These are phyloP conservation scores for Chironomus riparius DNA, from an alignment of 2,888 invertebrate genomes.

Conservation along the genomic window DNA sequence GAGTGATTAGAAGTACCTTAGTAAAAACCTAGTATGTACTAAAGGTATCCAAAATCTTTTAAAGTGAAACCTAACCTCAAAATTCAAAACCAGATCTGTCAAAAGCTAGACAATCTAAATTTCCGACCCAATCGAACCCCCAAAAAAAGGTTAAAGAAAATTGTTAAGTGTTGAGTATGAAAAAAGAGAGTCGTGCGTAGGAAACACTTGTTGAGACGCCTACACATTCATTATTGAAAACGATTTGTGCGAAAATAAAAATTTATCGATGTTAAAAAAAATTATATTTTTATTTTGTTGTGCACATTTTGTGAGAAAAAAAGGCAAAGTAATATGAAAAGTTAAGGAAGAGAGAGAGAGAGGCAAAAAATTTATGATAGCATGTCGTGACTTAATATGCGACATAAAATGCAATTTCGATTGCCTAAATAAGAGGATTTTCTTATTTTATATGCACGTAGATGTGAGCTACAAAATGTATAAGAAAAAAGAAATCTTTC, in stretches of 20 bases:
- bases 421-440: background rate
- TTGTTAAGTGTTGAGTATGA: background rate
- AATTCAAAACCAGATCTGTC: too few species aligned
- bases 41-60: too few species aligned
- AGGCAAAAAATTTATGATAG: constrained; percentile 4
- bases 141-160: background rate
- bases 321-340: too few species aligned
- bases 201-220: constrained; percentile 21
- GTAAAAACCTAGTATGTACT: too few species aligned
- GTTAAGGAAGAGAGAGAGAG: background rate
- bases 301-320: background rate
- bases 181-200: constrained; percentile 12
- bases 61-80: too few species aligned
- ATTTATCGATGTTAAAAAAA: constrained; percentile 10
- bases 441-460: background rate
- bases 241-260: constrained; percentile 20
- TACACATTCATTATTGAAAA: constrained; percentile 19
- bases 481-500: too few species aligned
- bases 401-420: constrained; percentile 16
- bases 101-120: too few species aligned
- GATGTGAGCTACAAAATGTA: too few species aligned
- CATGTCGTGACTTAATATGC: constrained; percentile 8
- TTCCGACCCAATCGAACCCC: too few species aligned
- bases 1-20: too few species aligned
- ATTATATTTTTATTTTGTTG: background rate